Base-by-base conservation (phyloP, 1,140 invertebrate species). In the Acyrthosiphon pisum region DNA sequence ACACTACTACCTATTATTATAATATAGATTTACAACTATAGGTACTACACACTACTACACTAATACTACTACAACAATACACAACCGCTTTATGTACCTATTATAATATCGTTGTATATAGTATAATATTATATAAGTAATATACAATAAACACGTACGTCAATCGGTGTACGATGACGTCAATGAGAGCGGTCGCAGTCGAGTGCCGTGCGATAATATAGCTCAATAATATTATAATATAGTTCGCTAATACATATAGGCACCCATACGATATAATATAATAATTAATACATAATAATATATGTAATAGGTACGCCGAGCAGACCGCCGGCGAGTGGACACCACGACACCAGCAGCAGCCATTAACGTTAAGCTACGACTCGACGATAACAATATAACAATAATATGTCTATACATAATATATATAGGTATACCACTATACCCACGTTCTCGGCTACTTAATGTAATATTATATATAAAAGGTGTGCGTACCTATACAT, bases 111-210 rank as follows among this genome's bases (percentile, higher is more conserved):
- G 26, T 30, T n/a, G 9, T 68, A n/a, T n/a, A 30, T 68, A 14
- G 14, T 4, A 30, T 46, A 46, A 18, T 50, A 50, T 50, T 41
- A 20, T 50, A 22, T 23, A 53, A 22, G 20, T n/a, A 76, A 76
- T n/a, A 76, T n/a, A 76, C 60, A 76, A 76, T 76, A 83, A 83
- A 37, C 76, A 44, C 37, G 41, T 87, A 87, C 84, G 84, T 87
- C 84, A 87, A 87, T 87, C 37, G 44, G 8, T 46, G 84, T 46
- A n/a, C 44, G 84, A 48, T 87, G 84, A 87, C 84, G 84, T 87
- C 44, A 87, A 87, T 46, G 11, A 87, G 44, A 87, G 44, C n/a
- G 26, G 6, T 26, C 11, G 26, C 44, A 14, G 26, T 87, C 84
- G 44, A 87, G 84, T 87, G 8, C 6, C 84, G 26, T 48, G n/a